phyloP scores from a whole-genome alignment of 2,888 invertebrate species.

The Actias luna region DNA sequence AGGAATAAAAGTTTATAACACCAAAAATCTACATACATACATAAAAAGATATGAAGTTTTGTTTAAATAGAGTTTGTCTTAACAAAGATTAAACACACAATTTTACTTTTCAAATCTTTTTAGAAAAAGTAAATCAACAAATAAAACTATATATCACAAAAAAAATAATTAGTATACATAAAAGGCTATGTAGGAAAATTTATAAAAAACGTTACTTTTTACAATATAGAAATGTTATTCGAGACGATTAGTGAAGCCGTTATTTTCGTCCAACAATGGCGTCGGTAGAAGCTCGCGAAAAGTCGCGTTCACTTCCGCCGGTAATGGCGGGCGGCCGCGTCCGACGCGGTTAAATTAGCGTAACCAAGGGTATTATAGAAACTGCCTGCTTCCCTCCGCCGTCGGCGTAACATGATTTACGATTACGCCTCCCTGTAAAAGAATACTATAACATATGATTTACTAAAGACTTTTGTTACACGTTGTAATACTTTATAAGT shows the following conservation, averaged over 20 bases:
- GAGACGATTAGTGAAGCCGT: constrained; percentile 32
- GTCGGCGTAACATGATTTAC: constrained; percentile 47
- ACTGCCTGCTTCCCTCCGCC: constrained; percentile 20
- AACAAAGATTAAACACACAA: no score
- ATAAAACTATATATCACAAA: no score
- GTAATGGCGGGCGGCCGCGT: constrained; percentile 56
- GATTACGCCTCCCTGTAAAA: constrained; percentile 39
- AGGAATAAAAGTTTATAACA: no score
- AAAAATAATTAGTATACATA: not conserved
- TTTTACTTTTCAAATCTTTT: no score
- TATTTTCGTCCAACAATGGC: constrained; percentile 33
- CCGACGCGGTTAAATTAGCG: constrained; percentile 48
- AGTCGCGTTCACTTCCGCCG: constrained; percentile 69
- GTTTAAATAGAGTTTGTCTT: no score
- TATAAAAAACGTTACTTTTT: not conserved
- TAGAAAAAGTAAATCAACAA: no score
- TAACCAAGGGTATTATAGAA: constrained; percentile 54
- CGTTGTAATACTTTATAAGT: constrained; percentile 17
- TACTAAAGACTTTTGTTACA: constrained; percentile 38
- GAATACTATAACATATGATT: constrained; percentile 27
- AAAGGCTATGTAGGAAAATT: not conserved
- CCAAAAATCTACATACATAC: no score
- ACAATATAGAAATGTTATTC: constrained; percentile 6
- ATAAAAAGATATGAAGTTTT: no score
- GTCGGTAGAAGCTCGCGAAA: constrained; percentile 62